Base-by-base conservation (phyloP, 2,113 vertebrate species). In the Thunnus maccoyii region DNA sequence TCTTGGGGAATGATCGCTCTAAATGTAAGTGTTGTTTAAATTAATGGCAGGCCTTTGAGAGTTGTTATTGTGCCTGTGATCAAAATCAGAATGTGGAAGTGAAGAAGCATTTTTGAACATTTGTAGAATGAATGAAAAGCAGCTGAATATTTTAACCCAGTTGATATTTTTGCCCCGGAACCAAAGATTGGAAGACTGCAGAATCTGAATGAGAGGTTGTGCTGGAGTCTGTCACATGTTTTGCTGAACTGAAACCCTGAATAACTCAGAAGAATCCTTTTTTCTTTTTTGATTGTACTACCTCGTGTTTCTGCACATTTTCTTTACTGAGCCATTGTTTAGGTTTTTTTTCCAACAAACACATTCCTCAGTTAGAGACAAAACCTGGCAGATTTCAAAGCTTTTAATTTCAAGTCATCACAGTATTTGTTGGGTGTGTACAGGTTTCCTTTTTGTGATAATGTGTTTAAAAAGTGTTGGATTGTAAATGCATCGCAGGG, bases 271-370 rank as follows among this genome's bases (percentile, higher is more conserved):
- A 14, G 8, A 58, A 36, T 36, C 20, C 17, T 30, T 41, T 36
- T 36, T 41, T 41, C 9, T 41, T 9, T 41, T 41, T 58, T 56
- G 18, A 52, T 64, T 52, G 46, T 68, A 51, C 87, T 89, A 86
- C 87, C 84, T 89, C 87, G 14, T 75, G 58, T 80, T 48, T 72
- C 18, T 80, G 50, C 48, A 66, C 41, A 18, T 63, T 65, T 71
- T 56, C 32, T 72, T 67, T 30, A 18, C 48, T 65, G 57, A 80
- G 74, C 51, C 57, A 32, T 79, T 3, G 50, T 68, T 58, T 25
- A 30, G 27, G 5, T 36, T 36, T 41, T 67, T 47, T 69, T 52
- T 25, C 25, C 27, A 41, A 27, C 52, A 44, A 52, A 56, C 1
- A 78, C 70, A 75, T 86, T 79, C 66, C 73, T 73, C 73, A 14